Percentiles rank a stretch among this genome's conserved stretches.
These are phyloP conservation scores for Cyprinodon diabolis DNA, from an alignment of 2,797 vertebrate genomes.

Conservation along the genomic window DNA sequence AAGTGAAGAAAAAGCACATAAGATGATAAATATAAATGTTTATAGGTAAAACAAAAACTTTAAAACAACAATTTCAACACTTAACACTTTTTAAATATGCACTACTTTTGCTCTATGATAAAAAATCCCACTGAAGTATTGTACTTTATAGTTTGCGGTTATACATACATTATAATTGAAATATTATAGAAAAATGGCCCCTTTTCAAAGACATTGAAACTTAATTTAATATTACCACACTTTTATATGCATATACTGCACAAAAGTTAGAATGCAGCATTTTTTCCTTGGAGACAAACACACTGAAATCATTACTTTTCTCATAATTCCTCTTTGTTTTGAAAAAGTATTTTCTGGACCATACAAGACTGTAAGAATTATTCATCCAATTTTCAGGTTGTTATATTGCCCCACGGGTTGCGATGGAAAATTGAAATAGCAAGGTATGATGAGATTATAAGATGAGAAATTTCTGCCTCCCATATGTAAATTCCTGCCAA, in stretches of 20 bases:
- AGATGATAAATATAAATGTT: no score
- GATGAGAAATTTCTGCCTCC: neutral
- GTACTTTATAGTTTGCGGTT: neutral
- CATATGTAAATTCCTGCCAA: constrained; percentile 13
- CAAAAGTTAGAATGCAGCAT: constrained; percentile 1
- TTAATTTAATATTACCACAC: neutral
- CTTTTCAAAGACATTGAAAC: neutral
- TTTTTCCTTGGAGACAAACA: constrained; percentile 5
- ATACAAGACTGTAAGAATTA: constrained; percentile 1
- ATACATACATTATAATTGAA: no score
- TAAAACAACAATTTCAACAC: neutral
- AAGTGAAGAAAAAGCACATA: no score
- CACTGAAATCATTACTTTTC: constrained; percentile 3
- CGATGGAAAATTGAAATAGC: constrained; percentile 17
- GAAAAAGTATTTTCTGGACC: constrained; percentile 20
- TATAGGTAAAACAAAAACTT: no score
- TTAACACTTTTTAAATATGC: neutral
- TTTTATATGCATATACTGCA: neutral
- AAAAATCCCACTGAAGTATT: neutral
- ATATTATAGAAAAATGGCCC: neutral
- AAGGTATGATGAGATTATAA: neutral
- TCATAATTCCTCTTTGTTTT: constrained; percentile 2
- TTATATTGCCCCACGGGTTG: constrained; percentile 3
- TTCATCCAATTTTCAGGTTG: constrained; percentile 8
- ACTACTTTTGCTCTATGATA: neutral